Percentiles rank a stretch among this genome's conserved stretches.
Conservation (phyloP, 2,888 invertebrate species). For the Brachypalpus laphriformis region DNA sequence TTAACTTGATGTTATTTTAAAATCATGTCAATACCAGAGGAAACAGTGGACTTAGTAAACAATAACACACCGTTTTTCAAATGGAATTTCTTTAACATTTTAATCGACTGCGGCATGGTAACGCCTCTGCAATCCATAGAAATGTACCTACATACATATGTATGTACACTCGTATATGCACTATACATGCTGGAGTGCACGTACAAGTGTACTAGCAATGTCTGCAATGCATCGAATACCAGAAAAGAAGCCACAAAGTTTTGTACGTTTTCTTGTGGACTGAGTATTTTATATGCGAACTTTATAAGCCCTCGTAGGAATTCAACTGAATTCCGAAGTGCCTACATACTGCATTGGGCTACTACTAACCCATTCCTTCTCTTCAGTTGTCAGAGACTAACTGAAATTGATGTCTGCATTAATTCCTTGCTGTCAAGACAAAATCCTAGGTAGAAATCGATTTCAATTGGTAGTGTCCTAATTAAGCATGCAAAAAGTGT, state of each 20-base stretch:
- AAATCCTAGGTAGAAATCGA: neutral
- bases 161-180: neutral
- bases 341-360: neutral
- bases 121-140: neutral
- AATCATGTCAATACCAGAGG: too few relatives aligned
- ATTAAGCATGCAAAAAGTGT: neutral
- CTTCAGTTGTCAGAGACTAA: neutral
- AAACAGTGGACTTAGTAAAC: neutral
- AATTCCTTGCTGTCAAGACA: slow-evolving; percentile 1
- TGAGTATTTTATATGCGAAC: neutral
- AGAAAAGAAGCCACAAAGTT: neutral
- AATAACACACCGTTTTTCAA: neutral
- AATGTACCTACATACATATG: neutral
- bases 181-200: slow-evolving; percentile 13
- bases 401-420: slow-evolving; percentile 23
- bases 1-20: too few relatives aligned
- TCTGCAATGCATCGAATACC: neutral
- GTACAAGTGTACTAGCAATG: neutral
- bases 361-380: neutral
- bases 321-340: neutral
- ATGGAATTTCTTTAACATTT: neutral
- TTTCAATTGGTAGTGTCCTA: neutral
- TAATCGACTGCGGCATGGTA: neutral
- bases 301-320: neutral
- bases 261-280: neutral